Base-by-base conservation (phyloP, 2,888 invertebrate species). In the Pollenia griseotomentosa region DNA sequence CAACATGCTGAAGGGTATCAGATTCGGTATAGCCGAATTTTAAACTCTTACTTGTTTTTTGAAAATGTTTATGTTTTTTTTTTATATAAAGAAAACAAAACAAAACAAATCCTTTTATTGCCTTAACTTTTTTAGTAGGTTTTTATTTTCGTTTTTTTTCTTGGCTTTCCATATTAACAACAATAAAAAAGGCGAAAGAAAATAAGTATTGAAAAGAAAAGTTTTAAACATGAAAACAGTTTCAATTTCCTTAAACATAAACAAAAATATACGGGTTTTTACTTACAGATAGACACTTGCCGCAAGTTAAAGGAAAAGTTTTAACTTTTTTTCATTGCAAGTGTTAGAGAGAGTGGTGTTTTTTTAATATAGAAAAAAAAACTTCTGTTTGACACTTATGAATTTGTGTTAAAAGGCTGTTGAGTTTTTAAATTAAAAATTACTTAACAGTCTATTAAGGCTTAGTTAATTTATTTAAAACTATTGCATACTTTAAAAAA, bases 211-310 rank as follows among this genome's bases (percentile, higher is more conserved):
- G 78, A 73, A 83, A 59, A 71, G 57, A 83, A 84, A 84, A 84
- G 78, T 84, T 78, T 78, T 53, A 9, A 78, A 73, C 65, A 73
- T 73, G 78, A 79, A 57, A 73, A 73, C 66, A 84, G 57, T 79
- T 84, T 79, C 83, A 84, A 79, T 84, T 79, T 84, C 66, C 83
- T 57, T 59, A 19, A 84, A 73, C 53, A 53, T 53, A 68, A 59
- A 68, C 12, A 66, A 74, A 44, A 33, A 11, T n/a, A 23, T 9
- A 44, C 33, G 33, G 33, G 9, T 53, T 14, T 14, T 19, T 10
- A 46, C 23, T 33, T 23, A 33, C 16, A 14, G 51, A 63, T 70
- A 68, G 82, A 75, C 75, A 65, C 16, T 81, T 10, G 44, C n/a
- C 65, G 55, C 65, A 59, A 12, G 10, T 48, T 65, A 57, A 11